Evolutionary conservation across 2,113 vertebrate species (phyloP).

Genomic region (Gambusia affinis): DNA sequence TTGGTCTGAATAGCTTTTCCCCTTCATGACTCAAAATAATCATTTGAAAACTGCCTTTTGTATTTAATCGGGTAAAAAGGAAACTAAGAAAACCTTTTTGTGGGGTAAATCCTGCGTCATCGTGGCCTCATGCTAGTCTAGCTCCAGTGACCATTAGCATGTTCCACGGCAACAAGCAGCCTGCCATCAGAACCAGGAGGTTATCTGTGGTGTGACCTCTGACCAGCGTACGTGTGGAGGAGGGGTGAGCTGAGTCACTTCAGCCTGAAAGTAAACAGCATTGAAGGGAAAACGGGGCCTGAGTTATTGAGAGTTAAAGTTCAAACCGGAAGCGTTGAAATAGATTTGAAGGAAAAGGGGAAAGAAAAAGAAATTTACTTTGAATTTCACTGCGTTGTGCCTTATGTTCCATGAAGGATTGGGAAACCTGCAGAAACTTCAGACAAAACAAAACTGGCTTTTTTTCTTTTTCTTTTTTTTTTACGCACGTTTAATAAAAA

Average conservation of each 20-base stretch:
- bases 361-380: background rate
- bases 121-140: background rate
- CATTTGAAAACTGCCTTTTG: background rate
- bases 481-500: background rate
- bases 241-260: background rate
- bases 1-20: background rate
- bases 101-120: too few species aligned
- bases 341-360: background rate
- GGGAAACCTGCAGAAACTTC: background rate
- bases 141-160: background rate
- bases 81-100: background rate
- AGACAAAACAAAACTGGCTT: background rate
- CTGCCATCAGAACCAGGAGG: conserved; percentile 20
- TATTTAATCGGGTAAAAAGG: background rate
- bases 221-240: conserved; percentile 6
- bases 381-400: background rate
- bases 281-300: background rate
- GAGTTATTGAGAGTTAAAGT: background rate
- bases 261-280: background rate
- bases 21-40: too few species aligned
- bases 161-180: background rate
- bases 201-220: conserved; percentile 11
- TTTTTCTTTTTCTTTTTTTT: too few species aligned
- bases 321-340: background rate
- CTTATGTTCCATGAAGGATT: background rate